These are phyloP conservation scores for Scolopax rusticola DNA, from an alignment of 2,797 vertebrate genomes.

Conservation along the genomic window DNA sequence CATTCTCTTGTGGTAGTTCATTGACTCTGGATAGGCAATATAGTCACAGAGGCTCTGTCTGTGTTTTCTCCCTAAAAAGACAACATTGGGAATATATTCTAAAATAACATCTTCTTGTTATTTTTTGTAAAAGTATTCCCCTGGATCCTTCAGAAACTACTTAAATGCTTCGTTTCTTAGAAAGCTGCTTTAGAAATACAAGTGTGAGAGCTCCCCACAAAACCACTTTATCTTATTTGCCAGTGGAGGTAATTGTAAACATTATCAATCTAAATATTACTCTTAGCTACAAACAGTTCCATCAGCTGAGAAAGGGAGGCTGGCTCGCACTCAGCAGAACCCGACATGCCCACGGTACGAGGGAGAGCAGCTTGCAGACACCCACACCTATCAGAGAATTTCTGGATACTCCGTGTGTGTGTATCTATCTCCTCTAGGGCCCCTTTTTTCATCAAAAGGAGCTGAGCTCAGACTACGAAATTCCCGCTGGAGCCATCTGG, in stretches of 20 bases:
- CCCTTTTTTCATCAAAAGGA: neutral
- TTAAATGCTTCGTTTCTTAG: neutral
- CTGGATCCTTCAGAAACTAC: neutral
- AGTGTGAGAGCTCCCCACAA: neutral
- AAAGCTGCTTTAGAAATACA: neutral
- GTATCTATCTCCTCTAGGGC: neutral
- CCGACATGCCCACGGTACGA: neutral
- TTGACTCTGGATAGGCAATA: neutral
- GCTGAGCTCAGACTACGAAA: neutral
- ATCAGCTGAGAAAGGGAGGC: neutral
- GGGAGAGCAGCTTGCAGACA: neutral
- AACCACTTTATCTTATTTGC: neutral
- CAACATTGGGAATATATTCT: fast-evolving
- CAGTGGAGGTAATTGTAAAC: neutral
- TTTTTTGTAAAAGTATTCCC: neutral
- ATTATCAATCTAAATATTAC: neutral
- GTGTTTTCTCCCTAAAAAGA: neutral
- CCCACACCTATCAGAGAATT: neutral
- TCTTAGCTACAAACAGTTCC: neutral
- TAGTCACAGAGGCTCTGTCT: neutral
- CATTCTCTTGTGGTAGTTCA: neutral
- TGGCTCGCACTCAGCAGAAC: neutral
- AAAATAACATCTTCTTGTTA: neutral
- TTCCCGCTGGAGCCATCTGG: neutral
- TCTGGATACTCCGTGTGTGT: neutral